Conservation (phyloP, 2,113 vertebrate species). For the Canis aureus region DNA sequence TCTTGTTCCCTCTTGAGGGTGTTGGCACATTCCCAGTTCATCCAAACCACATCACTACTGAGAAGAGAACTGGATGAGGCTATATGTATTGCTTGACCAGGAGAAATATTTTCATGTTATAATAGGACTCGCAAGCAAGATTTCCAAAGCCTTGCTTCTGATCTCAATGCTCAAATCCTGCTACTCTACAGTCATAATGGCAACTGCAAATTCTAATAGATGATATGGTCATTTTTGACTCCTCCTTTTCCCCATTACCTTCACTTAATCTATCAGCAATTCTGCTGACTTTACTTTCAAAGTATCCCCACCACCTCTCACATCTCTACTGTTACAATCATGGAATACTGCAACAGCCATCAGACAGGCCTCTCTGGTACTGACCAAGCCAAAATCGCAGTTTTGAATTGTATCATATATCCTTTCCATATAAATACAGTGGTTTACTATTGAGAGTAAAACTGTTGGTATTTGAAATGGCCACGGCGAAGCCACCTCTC, state of each 20-base stretch:
- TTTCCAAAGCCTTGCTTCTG: not conserved
- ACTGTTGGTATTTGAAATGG: not conserved
- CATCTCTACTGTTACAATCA: not conserved
- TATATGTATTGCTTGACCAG: not conserved
- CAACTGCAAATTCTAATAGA: not conserved
- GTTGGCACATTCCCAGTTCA: not conserved
- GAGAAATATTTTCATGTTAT: not conserved
- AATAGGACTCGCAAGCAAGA: not conserved
- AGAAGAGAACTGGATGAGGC: not conserved
- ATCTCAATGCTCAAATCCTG: not conserved
- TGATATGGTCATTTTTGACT: not conserved
- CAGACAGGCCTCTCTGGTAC: not conserved
- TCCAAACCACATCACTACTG: not conserved
- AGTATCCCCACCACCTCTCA: not conserved
- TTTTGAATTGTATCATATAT: not conserved
- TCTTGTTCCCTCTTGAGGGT: not conserved
- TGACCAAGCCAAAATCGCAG: not conserved
- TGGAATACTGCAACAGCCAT: not conserved
- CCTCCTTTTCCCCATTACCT: not conserved
- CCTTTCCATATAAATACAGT: not conserved
- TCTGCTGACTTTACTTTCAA: not conserved
- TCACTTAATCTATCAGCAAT: not conserved
- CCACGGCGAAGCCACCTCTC: accelerated
- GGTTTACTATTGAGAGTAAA: not conserved
- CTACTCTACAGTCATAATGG: not conserved